Evolutionary conservation across 2,888 invertebrate genomes (phyloP), one percentile per base, ranked within the genome.

Genomic region (Eurytoma adleriae): DNA sequence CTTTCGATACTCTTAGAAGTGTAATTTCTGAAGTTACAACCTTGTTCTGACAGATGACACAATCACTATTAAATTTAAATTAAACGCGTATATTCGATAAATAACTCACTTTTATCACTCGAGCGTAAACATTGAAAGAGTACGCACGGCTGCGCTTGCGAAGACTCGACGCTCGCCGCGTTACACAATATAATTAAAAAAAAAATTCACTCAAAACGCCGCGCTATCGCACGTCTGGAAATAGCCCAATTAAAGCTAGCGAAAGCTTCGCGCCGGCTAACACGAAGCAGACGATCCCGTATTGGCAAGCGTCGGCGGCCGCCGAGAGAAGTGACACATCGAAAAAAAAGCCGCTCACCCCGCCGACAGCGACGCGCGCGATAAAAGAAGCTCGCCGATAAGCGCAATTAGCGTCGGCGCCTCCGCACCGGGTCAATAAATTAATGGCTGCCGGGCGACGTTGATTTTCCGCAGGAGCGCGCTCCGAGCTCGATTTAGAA

Each of bases 401-500:
- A 73, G 77, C 62, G 73, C 73, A 80, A 77, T 80, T 80, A 80
- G 76, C 75, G 80, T 69, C 57, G 50, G 48, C 24, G 66, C 80
- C 69, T 62, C 62, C 62, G 76, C 68, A 52, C 52, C 54, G 72
- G 54, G 69, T 14, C 80, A 78, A 67, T 81, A 78, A 24, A 78
- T 81, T 81, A 81, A 81, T 78, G 74, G 70, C 74, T 54, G 27
- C 18, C 20, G 68, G 68, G 72, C 68, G 80, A 75, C 74, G 82
- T 84, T 84, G 83, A 84, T 83, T 82, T 83, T 82, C 80, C 77
- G 69, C 73, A 84, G 81, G 80, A 78, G 83, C 80, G 83, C 83
- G 79, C 66, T 79, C 62, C 68, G 24, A 40, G 73, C 82, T 77
- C 83, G 78, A 83, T 84, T 84, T 83, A 84, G 81, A 85, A 85